phyloP scores from a whole-genome alignment of 2,797 vertebrate genomes.

The Natrix natrix region DNA sequence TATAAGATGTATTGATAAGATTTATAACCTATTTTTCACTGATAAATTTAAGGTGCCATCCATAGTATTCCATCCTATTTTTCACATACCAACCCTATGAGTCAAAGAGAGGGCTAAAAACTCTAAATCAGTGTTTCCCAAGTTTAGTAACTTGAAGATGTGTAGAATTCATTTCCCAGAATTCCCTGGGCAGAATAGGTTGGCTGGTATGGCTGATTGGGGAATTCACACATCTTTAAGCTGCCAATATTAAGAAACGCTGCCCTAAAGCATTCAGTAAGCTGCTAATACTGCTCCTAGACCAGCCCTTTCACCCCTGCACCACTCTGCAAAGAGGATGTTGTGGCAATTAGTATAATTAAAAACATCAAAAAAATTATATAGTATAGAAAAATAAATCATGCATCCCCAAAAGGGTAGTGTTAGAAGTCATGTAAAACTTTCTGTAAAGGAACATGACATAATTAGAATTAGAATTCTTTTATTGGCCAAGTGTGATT shows the following conservation, averaged over 20 bases:
- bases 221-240: background rate
- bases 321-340: background rate
- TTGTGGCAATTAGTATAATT: background rate
- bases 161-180: background rate
- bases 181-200: background rate
- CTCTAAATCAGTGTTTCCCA: background rate
- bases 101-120: background rate
- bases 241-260: background rate
- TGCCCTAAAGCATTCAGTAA: background rate
- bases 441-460: background rate
- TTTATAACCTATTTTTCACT: background rate
- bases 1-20: background rate
- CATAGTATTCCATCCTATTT: background rate
- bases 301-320: background rate
- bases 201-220: background rate
- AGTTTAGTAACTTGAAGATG: background rate
- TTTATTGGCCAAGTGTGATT: too few species aligned
- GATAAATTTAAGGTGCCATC: background rate
- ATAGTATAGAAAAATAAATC: background rate
- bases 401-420: background rate
- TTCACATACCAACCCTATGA: background rate
- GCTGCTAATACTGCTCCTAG: background rate
- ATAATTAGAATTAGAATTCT: background rate
- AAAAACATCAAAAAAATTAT: background rate
- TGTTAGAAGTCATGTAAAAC: background rate